Evolutionary conservation across 2,888 invertebrate genomes (phyloP).

Genomic region (Macropis europaea): DNA sequence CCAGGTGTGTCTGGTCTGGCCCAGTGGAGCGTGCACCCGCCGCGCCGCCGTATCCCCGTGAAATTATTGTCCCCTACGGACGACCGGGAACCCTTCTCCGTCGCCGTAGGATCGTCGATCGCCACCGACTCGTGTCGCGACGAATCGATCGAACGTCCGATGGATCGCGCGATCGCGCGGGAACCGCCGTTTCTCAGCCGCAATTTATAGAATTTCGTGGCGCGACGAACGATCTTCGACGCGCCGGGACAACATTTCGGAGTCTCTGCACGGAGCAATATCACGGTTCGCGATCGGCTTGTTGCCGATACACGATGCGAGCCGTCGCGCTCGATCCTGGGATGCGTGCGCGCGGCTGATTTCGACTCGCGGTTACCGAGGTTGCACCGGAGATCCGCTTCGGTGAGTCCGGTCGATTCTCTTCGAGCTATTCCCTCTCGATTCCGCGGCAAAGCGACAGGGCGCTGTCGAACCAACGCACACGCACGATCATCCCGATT

Average conservation of each 20-base stretch:
- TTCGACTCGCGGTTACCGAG: constrained; percentile 67
- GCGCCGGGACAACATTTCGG: no score
- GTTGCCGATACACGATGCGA: constrained; percentile 61
- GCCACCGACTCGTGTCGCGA: no score
- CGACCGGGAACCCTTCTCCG: not conserved
- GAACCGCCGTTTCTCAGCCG: no score
- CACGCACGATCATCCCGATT: not conserved
- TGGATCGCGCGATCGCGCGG: not conserved
- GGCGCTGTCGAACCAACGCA: no score
- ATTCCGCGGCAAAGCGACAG: not conserved
- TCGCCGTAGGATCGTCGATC: no score
- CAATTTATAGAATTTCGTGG: no score
- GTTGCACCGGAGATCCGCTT: constrained; percentile 74
- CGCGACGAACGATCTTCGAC: no score
- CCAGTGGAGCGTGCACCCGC: constrained; percentile 72
- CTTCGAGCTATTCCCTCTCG: constrained; percentile 25
- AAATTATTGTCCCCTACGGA: constrained; percentile 45
- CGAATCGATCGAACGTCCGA: no score
- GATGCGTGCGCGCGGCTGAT: constrained; percentile 65
- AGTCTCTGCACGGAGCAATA: constrained; percentile 56
- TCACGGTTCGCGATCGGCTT: constrained; percentile 70
- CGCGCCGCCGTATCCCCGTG: constrained; percentile 24
- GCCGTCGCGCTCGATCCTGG: constrained; percentile 32
- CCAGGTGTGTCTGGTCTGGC: constrained; percentile 76
- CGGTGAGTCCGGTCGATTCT: constrained; percentile 66